Evolutionary conservation across 2,113 vertebrate genomes (phyloP), one percentile per base, ranked within the genome.

Genomic region (Stigmatopora nigra): DNA sequence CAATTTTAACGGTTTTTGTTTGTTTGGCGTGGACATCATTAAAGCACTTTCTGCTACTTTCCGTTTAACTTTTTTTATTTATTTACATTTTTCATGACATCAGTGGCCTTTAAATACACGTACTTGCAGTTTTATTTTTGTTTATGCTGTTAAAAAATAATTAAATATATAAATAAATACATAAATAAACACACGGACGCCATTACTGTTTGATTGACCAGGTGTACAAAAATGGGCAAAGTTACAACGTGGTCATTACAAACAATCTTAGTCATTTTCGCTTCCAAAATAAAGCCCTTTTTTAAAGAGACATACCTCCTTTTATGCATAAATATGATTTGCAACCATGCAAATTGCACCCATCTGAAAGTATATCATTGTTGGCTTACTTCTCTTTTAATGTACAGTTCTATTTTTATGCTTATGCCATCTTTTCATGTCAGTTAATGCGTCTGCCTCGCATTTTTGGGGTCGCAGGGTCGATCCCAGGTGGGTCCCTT

Each of bases 191-290:
- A 31, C 9, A 11, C 5, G 11, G 44, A 16, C 19, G 59, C 74
- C 35, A 53, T 78, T 82, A 70, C 60, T 82, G 78, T 70, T 76
- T 69, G 78, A 71, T 75, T 63, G 51, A 61, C 48, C 64, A 69
- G 64, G 46, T 49, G 62, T 36, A 53, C 25, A 52, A 69, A 74
- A 49, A 70, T 46, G 60, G 19, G 63, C 70, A 67, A 47, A n/a
- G n/a, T 10, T 41, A 20, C 67, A 74, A 69, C 73, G 69, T 49
- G 70, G 47, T 81, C 78, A 82, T 75, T 70, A 86, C 75, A 77
- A 81, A 71, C 58, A 16, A 59, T 69, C 41, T 35, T 0, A 65
- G 63, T 14, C 55, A 2, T 35, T 35, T 7, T 4, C 45, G 25
- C 53, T 22, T 31, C 16, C 9, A 61, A 73, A 76, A 67, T 45